phyloP scores from a whole-genome alignment of 2,113 vertebrate species.

The Hippocampus comes region DNA sequence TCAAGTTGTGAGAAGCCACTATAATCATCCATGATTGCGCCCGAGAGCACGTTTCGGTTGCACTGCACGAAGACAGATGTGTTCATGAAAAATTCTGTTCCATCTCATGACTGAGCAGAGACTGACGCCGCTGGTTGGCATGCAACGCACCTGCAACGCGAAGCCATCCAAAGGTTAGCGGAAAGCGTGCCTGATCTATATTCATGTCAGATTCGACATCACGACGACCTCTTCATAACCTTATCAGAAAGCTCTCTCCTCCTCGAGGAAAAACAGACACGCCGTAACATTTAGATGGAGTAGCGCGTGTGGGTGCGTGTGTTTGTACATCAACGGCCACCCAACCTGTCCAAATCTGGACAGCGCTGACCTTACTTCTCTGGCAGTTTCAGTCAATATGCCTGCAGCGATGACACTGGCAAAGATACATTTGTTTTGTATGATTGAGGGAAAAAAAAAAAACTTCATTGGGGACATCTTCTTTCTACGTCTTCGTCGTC shows the following conservation, averaged over 20 bases:
- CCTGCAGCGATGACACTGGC: slow-evolving; percentile 39
- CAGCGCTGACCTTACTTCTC: slow-evolving; percentile 61
- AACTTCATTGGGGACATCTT: background rate
- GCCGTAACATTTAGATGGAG: slow-evolving; percentile 7
- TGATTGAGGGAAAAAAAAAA: background rate
- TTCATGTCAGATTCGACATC: slow-evolving; percentile 52
- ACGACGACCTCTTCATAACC: slow-evolving; percentile 44
- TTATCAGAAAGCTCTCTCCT: slow-evolving; percentile 41
- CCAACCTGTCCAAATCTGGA: slow-evolving; percentile 48
- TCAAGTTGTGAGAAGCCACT: background rate
- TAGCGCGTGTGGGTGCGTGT: background rate
- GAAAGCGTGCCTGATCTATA: slow-evolving; percentile 42
- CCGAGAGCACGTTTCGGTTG: background rate
- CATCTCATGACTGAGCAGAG: slow-evolving; percentile 8
- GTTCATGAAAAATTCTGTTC: slow-evolving; percentile 23
- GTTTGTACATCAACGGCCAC: background rate
- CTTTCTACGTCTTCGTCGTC: slow-evolving; percentile 3
- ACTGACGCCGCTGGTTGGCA: slow-evolving; percentile 18
- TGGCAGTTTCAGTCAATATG: slow-evolving; percentile 49
- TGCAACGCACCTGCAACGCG: slow-evolving; percentile 25
- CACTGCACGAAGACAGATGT: slow-evolving; percentile 19
- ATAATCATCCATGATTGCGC: slow-evolving; percentile 9
- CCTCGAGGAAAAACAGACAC: slow-evolving; percentile 32
- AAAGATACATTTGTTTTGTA: slow-evolving; percentile 30
- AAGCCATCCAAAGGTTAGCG: slow-evolving; percentile 24